Evolutionary conservation across 2,888 invertebrate species (phyloP), one percentile per base, ranked within the genome.

Genomic region (Limenitis camilla): DNA sequence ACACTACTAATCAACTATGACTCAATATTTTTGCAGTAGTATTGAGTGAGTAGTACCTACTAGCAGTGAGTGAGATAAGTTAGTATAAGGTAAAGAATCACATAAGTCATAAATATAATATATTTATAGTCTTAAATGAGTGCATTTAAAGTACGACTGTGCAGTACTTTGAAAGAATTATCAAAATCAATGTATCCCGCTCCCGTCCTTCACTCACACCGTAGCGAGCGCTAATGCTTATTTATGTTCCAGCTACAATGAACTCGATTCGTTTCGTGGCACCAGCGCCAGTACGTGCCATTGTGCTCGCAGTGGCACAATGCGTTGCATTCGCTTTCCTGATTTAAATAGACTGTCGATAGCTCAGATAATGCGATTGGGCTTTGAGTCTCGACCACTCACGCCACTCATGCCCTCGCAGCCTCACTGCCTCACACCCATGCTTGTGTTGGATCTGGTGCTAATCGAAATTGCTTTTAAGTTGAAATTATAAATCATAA

Each of bases 231-330:
- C 74, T 79, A 81, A 81, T 78, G 76, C 82, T 82, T 83, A 83
- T 82, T 83, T 83, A 83, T 78, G 81, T 78, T 76, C 76, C 63
- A 75, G 72, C 74, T 72, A 76, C 81, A 79, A 77, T 78, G 81
- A 82, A 82, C 79, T 78, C 80, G 70, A 82, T 81, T 80, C 78
- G 77, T 82, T 81, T 80, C 72, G 69, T 67, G 70, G 81, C 74
- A 81, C 82, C 82, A 82, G 74, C 70, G 19, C 19, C 72, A 59
- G 58, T 54, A 56, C 71, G 65, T 67, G 71, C 73, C 62, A 71
- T 76, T 80, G 77, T 77, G 66, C 71, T 64, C 19, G 19, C 19
- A 19, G 19, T 19, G 54, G 55, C 60, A 73, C 75, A 76, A 74
- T 75, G 61, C 65, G 63, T 52, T 72, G 74, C 73, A 72, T 70